Conservation (phyloP, 2,113 vertebrate genomes). For the Semnornis frantzii region DNA sequence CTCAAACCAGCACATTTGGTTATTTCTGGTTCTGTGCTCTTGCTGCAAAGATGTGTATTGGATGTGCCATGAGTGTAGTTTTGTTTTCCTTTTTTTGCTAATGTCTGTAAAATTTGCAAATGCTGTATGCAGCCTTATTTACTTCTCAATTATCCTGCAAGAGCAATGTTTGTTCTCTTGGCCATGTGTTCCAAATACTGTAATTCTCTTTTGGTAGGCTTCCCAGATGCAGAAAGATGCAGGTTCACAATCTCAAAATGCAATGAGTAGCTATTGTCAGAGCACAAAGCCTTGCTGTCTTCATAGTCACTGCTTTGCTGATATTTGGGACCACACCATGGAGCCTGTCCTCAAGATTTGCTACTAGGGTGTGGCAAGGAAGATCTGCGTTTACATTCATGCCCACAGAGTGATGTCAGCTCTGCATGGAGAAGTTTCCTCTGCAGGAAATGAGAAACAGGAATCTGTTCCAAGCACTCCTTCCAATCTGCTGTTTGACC, state of each 20-base stretch:
- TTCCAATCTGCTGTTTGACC: not conserved
- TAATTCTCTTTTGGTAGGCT: conserved; percentile 15
- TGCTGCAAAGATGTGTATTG: not conserved
- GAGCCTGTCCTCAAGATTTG: not conserved
- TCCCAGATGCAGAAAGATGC: not conserved
- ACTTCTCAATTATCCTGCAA: not conserved
- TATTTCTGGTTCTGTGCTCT: not conserved
- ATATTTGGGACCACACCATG: not conserved
- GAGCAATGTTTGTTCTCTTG: not conserved
- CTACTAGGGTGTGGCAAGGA: not conserved
- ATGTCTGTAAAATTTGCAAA: not conserved
- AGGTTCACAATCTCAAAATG: not conserved
- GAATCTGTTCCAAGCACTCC: not conserved
- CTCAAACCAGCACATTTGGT: not conserved
- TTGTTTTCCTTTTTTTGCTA: not conserved
- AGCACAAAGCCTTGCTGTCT: not conserved
- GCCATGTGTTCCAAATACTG: not conserved
- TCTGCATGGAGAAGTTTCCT: not conserved
- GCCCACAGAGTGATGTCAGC: not conserved
- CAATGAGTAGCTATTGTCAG: not conserved
- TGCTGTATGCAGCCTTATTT: not conserved
- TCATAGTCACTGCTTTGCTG: not conserved
- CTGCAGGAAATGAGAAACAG: not conserved
- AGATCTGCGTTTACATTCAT: not conserved
- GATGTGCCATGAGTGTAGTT: not conserved